A percentile compares a stretch with the other conserved stretches of the same genome.
These are phyloP conservation scores for Palythoa caribaeorum DNA, from an alignment of 92 coral and sea anemone genomes.

Conservation along the genomic window DNA sequence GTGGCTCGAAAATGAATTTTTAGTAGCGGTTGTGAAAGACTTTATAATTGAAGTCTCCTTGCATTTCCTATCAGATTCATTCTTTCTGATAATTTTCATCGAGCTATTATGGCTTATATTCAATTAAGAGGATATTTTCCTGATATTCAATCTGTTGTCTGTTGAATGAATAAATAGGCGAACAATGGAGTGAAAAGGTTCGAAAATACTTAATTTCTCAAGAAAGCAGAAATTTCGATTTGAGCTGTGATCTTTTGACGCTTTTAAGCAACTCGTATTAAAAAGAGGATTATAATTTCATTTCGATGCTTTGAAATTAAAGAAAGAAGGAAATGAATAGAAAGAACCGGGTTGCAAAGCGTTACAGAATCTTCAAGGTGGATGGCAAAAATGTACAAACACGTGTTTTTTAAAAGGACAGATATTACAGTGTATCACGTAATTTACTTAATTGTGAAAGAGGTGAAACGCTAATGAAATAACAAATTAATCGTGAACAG, in stretches of 20 bases:
- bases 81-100: not conserved
- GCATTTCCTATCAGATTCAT: not conserved
- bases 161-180: not conserved
- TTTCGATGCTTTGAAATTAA: not conserved
- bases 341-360: not conserved
- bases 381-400: not conserved
- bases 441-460: not conserved
- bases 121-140: not conserved
- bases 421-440: not conserved
- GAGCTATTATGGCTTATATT: not conserved
- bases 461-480: not conserved
- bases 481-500: too few relatives aligned
- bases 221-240: not conserved
- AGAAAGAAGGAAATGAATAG: not conserved
- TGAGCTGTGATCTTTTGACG: not conserved
- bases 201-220: not conserved
- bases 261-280: not conserved
- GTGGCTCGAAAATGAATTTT: not conserved
- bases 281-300: not conserved
- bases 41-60: not conserved
- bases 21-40: not conserved
- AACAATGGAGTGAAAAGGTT: not conserved
- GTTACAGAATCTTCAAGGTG: not conserved
- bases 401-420: not conserved
- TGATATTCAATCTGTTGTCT: not conserved